phyloP scores from a whole-genome alignment of 2,113 vertebrate species.

The Catharus fuscescens region DNA sequence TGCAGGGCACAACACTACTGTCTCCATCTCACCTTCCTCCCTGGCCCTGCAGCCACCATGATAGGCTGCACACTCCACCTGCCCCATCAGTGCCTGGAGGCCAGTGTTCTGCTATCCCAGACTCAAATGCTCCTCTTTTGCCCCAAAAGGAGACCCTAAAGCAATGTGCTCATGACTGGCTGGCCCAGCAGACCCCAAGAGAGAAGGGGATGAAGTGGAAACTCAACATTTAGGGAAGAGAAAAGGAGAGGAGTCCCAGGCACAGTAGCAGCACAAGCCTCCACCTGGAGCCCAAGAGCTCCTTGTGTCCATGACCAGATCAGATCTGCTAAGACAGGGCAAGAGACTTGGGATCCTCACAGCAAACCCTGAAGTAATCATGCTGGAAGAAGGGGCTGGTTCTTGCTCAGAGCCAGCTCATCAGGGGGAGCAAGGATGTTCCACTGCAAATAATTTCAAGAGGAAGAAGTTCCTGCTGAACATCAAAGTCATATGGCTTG shows the following conservation, averaged over 20 bases:
- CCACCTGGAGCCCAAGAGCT: background rate
- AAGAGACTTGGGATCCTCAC: background rate
- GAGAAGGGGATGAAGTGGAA: background rate
- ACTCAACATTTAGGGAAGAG: background rate
- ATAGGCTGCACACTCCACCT: background rate
- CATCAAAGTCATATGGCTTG: background rate
- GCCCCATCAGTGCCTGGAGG: background rate
- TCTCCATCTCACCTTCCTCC: background rate
- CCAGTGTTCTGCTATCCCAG: background rate
- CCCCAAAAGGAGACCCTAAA: background rate
- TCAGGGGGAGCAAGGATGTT: background rate
- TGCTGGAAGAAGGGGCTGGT: background rate
- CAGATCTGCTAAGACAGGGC: background rate
- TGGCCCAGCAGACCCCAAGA: background rate
- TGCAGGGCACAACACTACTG: background rate
- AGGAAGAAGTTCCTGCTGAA: background rate
- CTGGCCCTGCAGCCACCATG: background rate
- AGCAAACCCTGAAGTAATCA: background rate
- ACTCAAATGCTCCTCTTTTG: background rate
- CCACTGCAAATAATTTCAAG: background rate
- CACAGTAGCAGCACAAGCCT: background rate
- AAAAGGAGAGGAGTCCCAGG: background rate
- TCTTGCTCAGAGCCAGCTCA: background rate
- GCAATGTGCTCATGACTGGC: background rate
- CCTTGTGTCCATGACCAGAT: background rate